Evolutionary conservation across 2,797 vertebrate species (phyloP).

Genomic region (Morelia viridis): DNA sequence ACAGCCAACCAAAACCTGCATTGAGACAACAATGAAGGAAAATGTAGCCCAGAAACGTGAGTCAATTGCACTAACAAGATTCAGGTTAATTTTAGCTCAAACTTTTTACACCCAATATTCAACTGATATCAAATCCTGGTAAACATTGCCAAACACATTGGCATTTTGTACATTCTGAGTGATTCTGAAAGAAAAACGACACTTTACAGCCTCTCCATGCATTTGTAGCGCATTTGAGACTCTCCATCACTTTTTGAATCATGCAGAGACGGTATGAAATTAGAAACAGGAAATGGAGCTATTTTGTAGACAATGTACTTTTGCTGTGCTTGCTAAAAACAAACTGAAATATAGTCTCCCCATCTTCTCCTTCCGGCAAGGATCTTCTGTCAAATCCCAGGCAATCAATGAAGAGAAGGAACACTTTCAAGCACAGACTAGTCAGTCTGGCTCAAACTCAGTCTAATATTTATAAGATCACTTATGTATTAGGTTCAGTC

Average conservation of each 20-base stretch:
- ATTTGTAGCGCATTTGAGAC: background rate
- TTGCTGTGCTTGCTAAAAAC: background rate
- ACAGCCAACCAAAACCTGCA: constrained; percentile 94
- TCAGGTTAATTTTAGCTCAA: background rate
- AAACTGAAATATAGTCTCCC: background rate
- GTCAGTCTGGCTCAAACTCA: background rate
- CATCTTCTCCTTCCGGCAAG: background rate
- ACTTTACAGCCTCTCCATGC: background rate
- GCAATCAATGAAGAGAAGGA: background rate
- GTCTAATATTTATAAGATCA: background rate
- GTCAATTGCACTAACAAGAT: background rate
- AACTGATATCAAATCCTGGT: background rate
- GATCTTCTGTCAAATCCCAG: background rate
- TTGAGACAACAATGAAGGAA: constrained; percentile 13
- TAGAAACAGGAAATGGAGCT: background rate
- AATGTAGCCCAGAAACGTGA: constrained; percentile 18
- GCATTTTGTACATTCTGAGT: background rate
- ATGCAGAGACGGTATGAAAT: background rate
- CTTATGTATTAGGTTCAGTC: background rate
- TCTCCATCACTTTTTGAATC: background rate
- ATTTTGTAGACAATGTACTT: background rate
- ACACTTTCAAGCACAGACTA: background rate
- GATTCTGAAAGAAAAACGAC: background rate
- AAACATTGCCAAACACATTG: background rate
- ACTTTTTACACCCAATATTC: background rate